phyloP scores from a whole-genome alignment of 2,888 invertebrate genomes.

The Acrobasis consociella region DNA sequence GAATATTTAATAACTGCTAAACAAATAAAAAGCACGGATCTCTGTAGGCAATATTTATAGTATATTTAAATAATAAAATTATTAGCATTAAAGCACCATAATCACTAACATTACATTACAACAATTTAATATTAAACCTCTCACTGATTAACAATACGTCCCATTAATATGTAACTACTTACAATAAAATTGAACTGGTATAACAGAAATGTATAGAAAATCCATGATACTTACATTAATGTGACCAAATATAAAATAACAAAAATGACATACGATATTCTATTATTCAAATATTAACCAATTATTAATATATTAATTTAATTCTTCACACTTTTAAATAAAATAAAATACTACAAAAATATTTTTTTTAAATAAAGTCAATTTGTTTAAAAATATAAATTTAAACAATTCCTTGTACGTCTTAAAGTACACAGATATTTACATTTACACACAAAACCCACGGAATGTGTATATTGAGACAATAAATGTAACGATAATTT shows the following conservation, averaged over 20 bases:
- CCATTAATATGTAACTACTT: slow-evolving; percentile 14
- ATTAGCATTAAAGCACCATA: slow-evolving; percentile 71
- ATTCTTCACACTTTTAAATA: neutral
- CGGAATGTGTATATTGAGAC: slow-evolving; percentile 36
- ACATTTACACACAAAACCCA: slow-evolving; percentile 25
- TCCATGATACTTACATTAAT: neutral
- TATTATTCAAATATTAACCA: neutral
- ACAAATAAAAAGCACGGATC: neutral
- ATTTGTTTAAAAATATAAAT: neutral
- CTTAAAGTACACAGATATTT: slow-evolving; percentile 19
- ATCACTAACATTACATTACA: slow-evolving; percentile 57
- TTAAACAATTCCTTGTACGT: neutral
- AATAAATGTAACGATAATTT: slow-evolving; percentile 26
- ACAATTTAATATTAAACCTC: slow-evolving; percentile 58
- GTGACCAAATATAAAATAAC: neutral
- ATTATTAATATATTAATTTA: neutral
- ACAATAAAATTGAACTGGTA: slow-evolving; percentile 16
- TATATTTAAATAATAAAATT: slow-evolving; percentile 24
- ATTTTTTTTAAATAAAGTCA: neutral
- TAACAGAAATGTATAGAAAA: slow-evolving; percentile 25
- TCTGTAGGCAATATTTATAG: slow-evolving; percentile 15
- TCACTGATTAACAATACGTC: slow-evolving; percentile 51
- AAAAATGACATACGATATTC: neutral
- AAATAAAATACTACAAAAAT: slow-evolving; percentile 1
- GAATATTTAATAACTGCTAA: too few relatives aligned